phyloP scores from a whole-genome alignment of 2,113 vertebrate genomes.

The Phalacrocorax carbo region DNA sequence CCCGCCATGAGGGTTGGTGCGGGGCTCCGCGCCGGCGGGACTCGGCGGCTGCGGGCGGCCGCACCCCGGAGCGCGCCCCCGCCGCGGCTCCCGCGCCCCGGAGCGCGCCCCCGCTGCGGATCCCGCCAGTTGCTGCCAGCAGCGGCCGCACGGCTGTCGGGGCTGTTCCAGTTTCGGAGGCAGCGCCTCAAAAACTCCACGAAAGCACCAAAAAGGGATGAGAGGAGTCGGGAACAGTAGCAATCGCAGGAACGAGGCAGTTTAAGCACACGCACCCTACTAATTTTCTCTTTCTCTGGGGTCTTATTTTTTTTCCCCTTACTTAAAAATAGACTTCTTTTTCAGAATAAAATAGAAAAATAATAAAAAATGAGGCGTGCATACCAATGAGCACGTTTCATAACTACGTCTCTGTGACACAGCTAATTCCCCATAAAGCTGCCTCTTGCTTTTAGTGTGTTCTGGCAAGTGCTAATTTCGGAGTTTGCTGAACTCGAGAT shows the following conservation, averaged over 20 bases:
- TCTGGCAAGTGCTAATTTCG: background rate
- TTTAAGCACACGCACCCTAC: background rate
- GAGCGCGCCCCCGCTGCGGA: background rate
- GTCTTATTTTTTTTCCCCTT: too few relatives aligned
- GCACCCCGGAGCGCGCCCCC: too few relatives aligned
- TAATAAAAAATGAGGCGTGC: conserved; percentile 5
- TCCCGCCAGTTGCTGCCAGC: background rate
- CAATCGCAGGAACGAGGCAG: background rate
- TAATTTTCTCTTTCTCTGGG: background rate
- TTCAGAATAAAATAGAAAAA: background rate
- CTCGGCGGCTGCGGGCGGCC: too few relatives aligned
- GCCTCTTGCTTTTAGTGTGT: background rate
- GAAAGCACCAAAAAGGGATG: background rate
- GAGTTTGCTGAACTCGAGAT: conserved; percentile 23
- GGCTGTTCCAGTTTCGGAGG: background rate
- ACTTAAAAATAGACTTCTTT: conserved; percentile 7
- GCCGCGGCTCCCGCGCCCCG: too few relatives aligned
- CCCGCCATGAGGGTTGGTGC: too few relatives aligned
- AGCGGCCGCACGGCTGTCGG: background rate
- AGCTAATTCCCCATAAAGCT: conserved; percentile 7
- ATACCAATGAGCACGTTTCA: conserved; percentile 9
- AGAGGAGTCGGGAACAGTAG: background rate
- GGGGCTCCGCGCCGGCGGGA: too few relatives aligned
- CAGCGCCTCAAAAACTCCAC: background rate
- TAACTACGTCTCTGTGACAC: conserved; percentile 31